Percentiles rank a stretch among this genome's conserved stretches.
Evolutionary conservation across 2,888 invertebrate genomes (phyloP).

Genomic region (Physocephala rufipes): DNA sequence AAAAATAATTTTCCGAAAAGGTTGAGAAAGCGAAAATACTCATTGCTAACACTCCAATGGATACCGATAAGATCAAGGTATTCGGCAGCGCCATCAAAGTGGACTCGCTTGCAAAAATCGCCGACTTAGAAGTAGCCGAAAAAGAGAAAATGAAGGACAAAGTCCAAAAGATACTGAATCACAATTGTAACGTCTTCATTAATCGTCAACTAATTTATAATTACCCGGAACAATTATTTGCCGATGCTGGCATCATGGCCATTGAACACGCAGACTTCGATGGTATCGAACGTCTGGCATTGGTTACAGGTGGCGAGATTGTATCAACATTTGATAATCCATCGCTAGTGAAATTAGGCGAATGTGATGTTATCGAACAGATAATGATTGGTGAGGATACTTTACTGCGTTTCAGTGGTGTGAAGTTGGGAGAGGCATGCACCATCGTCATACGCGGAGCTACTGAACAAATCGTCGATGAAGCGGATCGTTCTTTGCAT

Average conservation of each 20-base stretch:
- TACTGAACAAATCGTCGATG: slow-evolving; percentile 97
- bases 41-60: slow-evolving; percentile 99
- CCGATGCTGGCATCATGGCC: slow-evolving; percentile 98
- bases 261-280: slow-evolving; percentile 99
- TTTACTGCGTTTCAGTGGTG: slow-evolving; percentile 92
- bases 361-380: slow-evolving; percentile 95
- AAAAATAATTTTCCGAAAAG: slow-evolving; percentile 41
- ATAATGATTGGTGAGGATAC: slow-evolving; percentile 96
- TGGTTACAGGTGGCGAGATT: slow-evolving; percentile 98
- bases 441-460: slow-evolving; percentile 97
- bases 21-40: slow-evolving; percentile 96
- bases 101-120: slow-evolving; percentile 93
- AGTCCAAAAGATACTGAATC: slow-evolving; percentile 93
- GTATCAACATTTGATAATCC: slow-evolving; percentile 98
- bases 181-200: slow-evolving; percentile 97
- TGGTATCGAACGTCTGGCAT: slow-evolving; percentile 95
- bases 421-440: slow-evolving; percentile 95
- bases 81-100: slow-evolving; percentile 96
- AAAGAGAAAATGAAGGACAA: slow-evolving; percentile 99
- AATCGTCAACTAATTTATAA: slow-evolving; percentile 99
- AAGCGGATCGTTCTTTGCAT: slow-evolving; percentile 97
- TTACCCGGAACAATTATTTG: slow-evolving; percentile 99
- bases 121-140: slow-evolving; percentile 96
- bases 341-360: slow-evolving; percentile 88
- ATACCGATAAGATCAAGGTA: slow-evolving; percentile 99